These are phyloP conservation scores for Heliothis virescens DNA, from an alignment of 1,140 invertebrate species.

Conservation along the genomic window DNA sequence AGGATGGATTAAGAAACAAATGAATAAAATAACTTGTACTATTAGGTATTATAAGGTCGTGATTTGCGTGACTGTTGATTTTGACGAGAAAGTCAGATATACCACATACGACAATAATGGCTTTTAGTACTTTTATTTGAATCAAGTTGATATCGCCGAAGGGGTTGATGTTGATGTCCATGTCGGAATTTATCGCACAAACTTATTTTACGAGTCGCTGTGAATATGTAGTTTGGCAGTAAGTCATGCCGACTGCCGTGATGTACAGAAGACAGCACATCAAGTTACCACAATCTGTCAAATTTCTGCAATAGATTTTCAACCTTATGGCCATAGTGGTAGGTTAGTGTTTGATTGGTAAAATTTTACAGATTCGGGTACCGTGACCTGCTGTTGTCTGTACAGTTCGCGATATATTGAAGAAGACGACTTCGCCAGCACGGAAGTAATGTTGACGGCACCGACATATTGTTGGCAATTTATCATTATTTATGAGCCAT, in stretches of 20 bases:
- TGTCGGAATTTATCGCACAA: slow-evolving; percentile 9
- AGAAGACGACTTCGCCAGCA: background rate
- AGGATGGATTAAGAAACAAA: no score
- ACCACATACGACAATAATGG: background rate
- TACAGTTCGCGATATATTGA: background rate
- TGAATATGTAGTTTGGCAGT: slow-evolving; percentile 25
- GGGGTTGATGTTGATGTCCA: slow-evolving; percentile 3
- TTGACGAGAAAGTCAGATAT: no score
- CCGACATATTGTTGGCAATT: background rate
- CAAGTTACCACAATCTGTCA: no score
- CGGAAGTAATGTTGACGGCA: slow-evolving; percentile 1
- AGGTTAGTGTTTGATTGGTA: no score
- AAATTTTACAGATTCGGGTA: no score
- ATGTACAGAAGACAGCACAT: background rate
- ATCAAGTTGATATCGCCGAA: background rate
- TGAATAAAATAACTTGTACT: no score
- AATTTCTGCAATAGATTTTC: no score
- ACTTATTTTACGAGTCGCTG: slow-evolving; percentile 22
- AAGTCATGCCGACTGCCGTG: background rate
- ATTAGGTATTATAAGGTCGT: no score
- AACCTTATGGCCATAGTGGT: no score
- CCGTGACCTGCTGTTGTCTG: no score
- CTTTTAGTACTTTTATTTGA: slow-evolving; percentile 7
- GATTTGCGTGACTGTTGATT: no score
- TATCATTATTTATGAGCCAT: background rate